Evolutionary conservation across 2,113 vertebrate species (phyloP).

Genomic region (Dascyllus trimaculatus): DNA sequence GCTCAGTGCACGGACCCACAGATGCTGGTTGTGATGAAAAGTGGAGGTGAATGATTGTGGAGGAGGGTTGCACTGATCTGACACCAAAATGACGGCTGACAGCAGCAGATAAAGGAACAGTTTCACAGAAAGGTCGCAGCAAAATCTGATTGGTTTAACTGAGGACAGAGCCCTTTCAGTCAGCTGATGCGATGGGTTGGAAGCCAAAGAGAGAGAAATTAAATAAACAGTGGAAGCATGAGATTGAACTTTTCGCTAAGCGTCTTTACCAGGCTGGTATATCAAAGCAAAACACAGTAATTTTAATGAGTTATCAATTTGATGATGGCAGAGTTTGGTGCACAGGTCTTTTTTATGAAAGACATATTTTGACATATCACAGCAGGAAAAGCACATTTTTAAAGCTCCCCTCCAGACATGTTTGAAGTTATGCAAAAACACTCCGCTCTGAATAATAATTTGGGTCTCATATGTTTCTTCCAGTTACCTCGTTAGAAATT

Average conservation of each 20-base stretch:
- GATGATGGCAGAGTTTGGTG: not conserved
- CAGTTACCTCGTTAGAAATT: not conserved
- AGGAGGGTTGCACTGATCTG: slow-evolving; percentile 2
- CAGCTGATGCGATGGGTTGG: not conserved
- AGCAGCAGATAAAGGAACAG: slow-evolving; percentile 4
- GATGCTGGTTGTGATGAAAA: not conserved
- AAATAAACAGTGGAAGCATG: slow-evolving; percentile 4
- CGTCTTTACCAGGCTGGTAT: not conserved
- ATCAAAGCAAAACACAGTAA: not conserved
- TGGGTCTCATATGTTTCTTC: not conserved
- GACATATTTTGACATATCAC: not conserved
- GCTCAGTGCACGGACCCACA: not conserved
- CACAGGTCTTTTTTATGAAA: not conserved
- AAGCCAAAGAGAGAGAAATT: not conserved
- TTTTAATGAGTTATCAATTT: not conserved
- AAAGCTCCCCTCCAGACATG: not conserved
- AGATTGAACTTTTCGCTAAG: not conserved
- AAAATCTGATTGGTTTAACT: slow-evolving; percentile 14
- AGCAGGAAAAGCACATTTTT: not conserved
- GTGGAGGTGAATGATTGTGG: not conserved
- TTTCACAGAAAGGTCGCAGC: not conserved
- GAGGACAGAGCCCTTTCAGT: not conserved
- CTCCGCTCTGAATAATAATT: not conserved
- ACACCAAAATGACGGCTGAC: slow-evolving; percentile 1
- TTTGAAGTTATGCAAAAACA: not conserved